Evolutionary conservation across 2,888 invertebrate species (phyloP).

Genomic region (Pseudanteris insignis): DNA sequence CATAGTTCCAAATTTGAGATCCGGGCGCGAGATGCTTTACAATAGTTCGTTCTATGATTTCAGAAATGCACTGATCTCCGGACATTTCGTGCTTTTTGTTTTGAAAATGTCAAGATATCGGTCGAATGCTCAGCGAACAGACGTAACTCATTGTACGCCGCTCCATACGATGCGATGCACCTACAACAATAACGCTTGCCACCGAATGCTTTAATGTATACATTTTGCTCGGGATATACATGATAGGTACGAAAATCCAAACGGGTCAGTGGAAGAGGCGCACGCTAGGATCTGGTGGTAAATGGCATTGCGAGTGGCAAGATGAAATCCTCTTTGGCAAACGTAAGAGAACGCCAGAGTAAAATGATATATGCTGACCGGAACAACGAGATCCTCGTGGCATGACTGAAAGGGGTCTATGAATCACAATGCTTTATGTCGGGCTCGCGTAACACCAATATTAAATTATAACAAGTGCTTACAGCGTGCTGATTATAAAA

Average conservation of each 20-base stretch:
- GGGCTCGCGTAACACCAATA: slow-evolving; percentile 1
- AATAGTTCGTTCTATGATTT: too few species aligned
- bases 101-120: too few species aligned
- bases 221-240: background rate
- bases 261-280: slow-evolving; percentile 19
- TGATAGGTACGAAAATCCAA: slow-evolving; percentile 8
- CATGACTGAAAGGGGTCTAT: background rate
- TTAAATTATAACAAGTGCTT: slow-evolving; percentile 8
- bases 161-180: too few species aligned
- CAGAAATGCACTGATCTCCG: too few species aligned
- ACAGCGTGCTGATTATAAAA: slow-evolving; percentile 2
- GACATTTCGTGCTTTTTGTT: background rate
- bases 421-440: slow-evolving; percentile 5
- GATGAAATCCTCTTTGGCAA: slow-evolving; percentile 29
- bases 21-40: too few species aligned
- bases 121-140: background rate
- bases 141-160: too few species aligned
- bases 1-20: too few species aligned
- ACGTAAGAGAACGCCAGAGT: slow-evolving; percentile 7
- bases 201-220: too few species aligned
- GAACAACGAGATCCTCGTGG: slow-evolving; percentile 11
- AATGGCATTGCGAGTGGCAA: slow-evolving; percentile 15
- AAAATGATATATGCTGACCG: slow-evolving; percentile 13
- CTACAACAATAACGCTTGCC: background rate
- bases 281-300: slow-evolving; percentile 7